Evolutionary conservation across 2,113 vertebrate genomes (phyloP), one percentile per base, ranked within the genome.

Genomic region (Chamaea fasciata): DNA sequence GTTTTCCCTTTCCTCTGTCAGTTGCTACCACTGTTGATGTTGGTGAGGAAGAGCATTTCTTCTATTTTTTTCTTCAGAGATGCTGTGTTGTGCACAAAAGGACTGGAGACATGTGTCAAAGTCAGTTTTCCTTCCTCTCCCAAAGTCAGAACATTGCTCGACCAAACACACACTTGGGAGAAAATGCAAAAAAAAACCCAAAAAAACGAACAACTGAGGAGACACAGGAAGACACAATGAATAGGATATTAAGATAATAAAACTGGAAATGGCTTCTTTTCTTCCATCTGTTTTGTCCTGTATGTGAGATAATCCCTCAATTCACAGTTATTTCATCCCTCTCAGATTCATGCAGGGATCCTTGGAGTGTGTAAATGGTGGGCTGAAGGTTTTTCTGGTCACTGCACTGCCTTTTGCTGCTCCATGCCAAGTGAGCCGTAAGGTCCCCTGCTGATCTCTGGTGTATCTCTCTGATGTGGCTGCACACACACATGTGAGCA

Each of bases 321-420:
- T 85, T 92, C 67, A 46, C 50, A 80, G 46, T 55, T 85, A 50
- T 86, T 95, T 87, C 87, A 64, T 68, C 53, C 53, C 31, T 59
- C 57, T 65, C 6, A 3, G 55, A 63, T 47, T 65, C 68, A 64
- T 3, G 2, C 41, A 44, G 67, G 1, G 21, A 75, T 91, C 57
- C 77, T 86, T 46, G 41, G 78, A 39, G 39, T 16, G 57, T 37
- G 78, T 26, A 93, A 83, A 87, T 39, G 46, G 33, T 11, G 41
- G 68, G 68, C 73, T 60, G 53, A 37, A 31, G 22, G 56, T 81
- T 92, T 83, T 89, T 47, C 88, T 93, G 89, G 87, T 90, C 91
- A 75, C 47, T 62, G 73, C 47, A 4, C 83, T 74, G 85, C 69
- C 39, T 65, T 83, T 83, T 15, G 0, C 47, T 6, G 3, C 60